Base-by-base conservation (phyloP, 2,888 invertebrate species). In the Temnothorax ravouxi region DNA sequence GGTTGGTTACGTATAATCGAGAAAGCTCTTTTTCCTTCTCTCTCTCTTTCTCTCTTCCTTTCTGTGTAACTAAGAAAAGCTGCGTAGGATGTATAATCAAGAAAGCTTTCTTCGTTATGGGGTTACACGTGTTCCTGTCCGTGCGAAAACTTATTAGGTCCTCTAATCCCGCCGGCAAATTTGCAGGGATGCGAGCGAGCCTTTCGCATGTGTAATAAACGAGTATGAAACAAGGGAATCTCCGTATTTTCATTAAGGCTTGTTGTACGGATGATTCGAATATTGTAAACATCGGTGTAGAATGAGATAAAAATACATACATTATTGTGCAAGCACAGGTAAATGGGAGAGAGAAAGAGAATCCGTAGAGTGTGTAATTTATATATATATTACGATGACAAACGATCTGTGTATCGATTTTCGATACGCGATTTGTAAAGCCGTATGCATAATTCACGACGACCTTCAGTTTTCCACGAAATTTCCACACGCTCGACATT, bases 41-140 rank as follows among this genome's bases (percentile, higher is more conserved):
- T 41, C 41, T 41, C 41, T 41, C n/a, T 59, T 44, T 25, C 13
- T 6, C 59, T 47, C n/a, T 44, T 8, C n/a, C 21, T 25, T 52
- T 56, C 71, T 80, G 38, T 72, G n/a, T 80, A 80, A 79, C 79
- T 79, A 79, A 80, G 79, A 80, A 80, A 80, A 80, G 74, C 79
- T 80, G 79, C 79, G 79, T 80, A 80, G 79, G 79, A 72, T 80
- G 79, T 72, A 80, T 80, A 80, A 80, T 80, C 79, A 80, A 80
- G 79, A 80, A 80, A 80, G 79, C 79, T 80, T 74, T 80, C 79
- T 80, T 80, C 74, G 79, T 80, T 80, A 80, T 47, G 44, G 25
- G 47, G 75, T 74, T 72, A 80, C 79, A 80, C 79, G 79, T 80
- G 59, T 80, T 80, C 74, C 75, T 80, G 79, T 80, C 79, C 79